These are phyloP conservation scores for Murina feae DNA, from an alignment of 2,113 vertebrate species.

Conservation along the genomic window DNA sequence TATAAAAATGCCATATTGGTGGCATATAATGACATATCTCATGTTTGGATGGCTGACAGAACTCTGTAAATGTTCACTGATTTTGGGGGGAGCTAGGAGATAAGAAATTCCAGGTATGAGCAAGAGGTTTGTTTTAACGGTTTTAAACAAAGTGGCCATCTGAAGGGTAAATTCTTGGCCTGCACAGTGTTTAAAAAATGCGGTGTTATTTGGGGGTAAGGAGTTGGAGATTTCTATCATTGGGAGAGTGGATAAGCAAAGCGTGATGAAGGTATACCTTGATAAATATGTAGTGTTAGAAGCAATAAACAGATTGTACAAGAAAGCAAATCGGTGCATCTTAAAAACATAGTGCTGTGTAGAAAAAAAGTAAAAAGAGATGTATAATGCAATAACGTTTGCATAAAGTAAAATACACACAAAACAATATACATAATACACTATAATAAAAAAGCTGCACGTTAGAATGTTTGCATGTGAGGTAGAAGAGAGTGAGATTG, in stretches of 20 bases:
- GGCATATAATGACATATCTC: neutral
- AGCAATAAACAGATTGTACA: neutral
- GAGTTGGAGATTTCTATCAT: neutral
- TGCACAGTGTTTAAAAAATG: neutral
- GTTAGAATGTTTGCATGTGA: neutral
- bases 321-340: neutral
- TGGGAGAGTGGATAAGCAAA: neutral
- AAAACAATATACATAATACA: neutral
- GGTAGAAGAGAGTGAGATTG: neutral
- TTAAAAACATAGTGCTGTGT: neutral
- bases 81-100: neutral
- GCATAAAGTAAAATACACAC: neutral
- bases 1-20: neutral
- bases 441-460: neutral
- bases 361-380: neutral
- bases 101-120: conserved; percentile 28
- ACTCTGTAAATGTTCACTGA: neutral
- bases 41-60: neutral
- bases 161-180: neutral
- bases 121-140: conserved; percentile 4
- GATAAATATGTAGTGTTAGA: neutral
- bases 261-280: neutral
- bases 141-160: neutral
- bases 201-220: neutral
- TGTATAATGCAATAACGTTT: neutral